Evolutionary conservation across 2,888 invertebrate species (phyloP), one percentile per base, ranked within the genome.

Genomic region (Lacanobia wlatinum): DNA sequence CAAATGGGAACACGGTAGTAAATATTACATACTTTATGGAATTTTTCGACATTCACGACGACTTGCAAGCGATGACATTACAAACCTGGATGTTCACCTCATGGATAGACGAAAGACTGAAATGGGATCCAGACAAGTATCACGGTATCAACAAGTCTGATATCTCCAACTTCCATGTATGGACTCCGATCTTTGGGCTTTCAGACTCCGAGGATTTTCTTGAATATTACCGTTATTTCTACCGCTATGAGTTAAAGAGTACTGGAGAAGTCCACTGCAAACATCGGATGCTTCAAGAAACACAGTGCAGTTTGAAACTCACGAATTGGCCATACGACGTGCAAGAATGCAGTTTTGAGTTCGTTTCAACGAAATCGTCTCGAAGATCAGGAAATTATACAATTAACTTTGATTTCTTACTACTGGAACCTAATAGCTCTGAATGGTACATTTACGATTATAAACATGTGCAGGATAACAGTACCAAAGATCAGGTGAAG

Each of bases 361-460:
- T 88, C n/a, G 82, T 80, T 2, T 9, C 71, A 0, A 56, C 3
- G 16, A 43, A 60, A 14, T 21, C 34, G 18, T n/a, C 55, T 2
- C 16, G 8, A 3, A 21, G 40, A 14, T 14, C 28, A 18, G 18
- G 8, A 73, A 28, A 50, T 58, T 43, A 50, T 21, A 46, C 21
- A 38, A 9, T 77, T 5, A 50, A 52, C 23, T 59, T 53, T 38
- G 0, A 28, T 2, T 53, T 76, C 2, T 0, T 0, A 38, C 9
- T 68, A 2, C 1, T 28, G 23, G 18, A 53, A 14, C 2, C 8
- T 18, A 18, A 58, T 10, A 12, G 74, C 6, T 62, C 87, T 0
- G 89, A 88, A 34, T 93, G 92, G 92, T 83, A 84, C 8, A 87
- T 93, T 16, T 77, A 88, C 0, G 87, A 90, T 67, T 88, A 82